phyloP scores from a whole-genome alignment of 2,888 invertebrate genomes.

The Ctena decussata region DNA sequence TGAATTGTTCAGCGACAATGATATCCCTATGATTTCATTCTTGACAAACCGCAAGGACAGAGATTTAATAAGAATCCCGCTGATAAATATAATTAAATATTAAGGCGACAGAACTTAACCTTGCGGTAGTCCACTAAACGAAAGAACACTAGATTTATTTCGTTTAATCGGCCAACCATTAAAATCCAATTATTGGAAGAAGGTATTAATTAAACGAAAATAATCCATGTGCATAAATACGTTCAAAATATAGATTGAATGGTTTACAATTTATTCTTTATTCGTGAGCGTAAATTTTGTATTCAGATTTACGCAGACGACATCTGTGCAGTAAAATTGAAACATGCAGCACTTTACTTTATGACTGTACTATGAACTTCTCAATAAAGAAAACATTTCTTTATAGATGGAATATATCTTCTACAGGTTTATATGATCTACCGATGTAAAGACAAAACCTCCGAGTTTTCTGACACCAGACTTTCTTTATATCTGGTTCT shows the following conservation, averaged over 20 bases:
- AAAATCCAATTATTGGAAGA: background rate
- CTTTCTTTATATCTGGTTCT: no score
- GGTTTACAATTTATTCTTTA: background rate
- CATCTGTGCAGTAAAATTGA: conserved; percentile 1
- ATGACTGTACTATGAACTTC: no score
- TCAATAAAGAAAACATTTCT: no score
- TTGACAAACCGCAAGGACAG: background rate
- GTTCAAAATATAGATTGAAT: background rate
- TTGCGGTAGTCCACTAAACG: conserved; percentile 16
- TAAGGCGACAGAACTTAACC: conserved; percentile 3
- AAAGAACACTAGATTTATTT: background rate
- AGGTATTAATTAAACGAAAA: conserved; percentile 14
- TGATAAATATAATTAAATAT: conserved; percentile 7
- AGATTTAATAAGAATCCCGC: background rate
- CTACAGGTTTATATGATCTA: no score
- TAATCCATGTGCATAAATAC: conserved; percentile 3
- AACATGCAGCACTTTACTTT: no score
- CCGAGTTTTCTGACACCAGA: no score
- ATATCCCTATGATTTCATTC: background rate
- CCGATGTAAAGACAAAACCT: no score
- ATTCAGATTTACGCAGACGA: background rate
- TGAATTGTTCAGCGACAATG: background rate
- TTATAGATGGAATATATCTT: no score
- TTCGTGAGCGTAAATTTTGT: background rate
- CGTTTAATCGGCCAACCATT: conserved; percentile 9